Evolutionary conservation across 2,113 vertebrate genomes (phyloP), one percentile per base, ranked within the genome.

Genomic region (Grammomys dolichurus): DNA sequence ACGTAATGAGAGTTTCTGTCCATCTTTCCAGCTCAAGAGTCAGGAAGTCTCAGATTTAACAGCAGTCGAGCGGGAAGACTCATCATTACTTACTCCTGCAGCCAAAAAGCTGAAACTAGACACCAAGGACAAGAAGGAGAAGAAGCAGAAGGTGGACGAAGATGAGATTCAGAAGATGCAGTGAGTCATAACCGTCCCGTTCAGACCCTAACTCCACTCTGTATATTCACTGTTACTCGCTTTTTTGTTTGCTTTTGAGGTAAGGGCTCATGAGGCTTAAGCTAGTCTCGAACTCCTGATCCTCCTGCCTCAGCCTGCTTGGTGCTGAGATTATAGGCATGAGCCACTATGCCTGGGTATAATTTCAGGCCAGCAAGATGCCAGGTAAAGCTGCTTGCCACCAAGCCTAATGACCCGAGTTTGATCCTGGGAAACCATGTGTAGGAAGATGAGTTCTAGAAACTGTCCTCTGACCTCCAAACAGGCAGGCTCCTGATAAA

Each of bases 91-190:
- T 97, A 1, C 97, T 8, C 87, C 97, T 1, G 94, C 98, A 8
- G 98, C 98, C 54, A 99, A 99, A 98, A 99, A 99, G 96, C 97
- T 99, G 90, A 99, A 99, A 97, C 97, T 99, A 92, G 99, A 99
- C 92, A 98, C 99, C 92, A 99, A 99, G 97, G 99, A 99, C 97
- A 99, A 99, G 91, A 99, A 99, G 98, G 99, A 99, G 86, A 99
- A 99, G 94, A 99, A 99, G 87, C 99, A 99, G 26, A 99, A 99
- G 75, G 99, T 99, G 11, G 99, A 99, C n/a, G 99, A 99, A 98
- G 99, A 99, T 87, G 99, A 99, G 98, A 99, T 99, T 93, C 99
- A 99, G 97, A 99, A 99, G 98, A 99, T 99, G 99, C 99, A 99
- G 99, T 99, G 98, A 99, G 99, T 98, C 86, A n/a, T 81, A 94